phyloP scores from a whole-genome alignment of 23 tunicate species.

The Corella eumyota region DNA sequence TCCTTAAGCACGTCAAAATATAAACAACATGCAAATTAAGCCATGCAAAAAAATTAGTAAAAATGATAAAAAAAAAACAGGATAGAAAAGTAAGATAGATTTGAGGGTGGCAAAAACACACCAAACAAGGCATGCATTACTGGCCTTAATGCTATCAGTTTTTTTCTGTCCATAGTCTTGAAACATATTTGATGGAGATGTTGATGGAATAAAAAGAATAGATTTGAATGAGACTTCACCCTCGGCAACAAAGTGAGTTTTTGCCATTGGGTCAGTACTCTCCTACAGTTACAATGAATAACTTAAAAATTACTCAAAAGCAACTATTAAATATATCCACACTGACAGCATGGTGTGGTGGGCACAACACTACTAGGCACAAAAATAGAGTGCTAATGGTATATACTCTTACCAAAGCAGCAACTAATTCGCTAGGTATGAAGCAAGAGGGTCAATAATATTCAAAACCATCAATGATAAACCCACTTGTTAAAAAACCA shows the following conservation, averaged over 20 bases:
- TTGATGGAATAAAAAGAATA: slow-evolving; percentile 78
- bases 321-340: too few species aligned
- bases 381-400: too few species aligned
- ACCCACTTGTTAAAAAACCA: too few species aligned
- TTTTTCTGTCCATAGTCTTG: slow-evolving; percentile 95
- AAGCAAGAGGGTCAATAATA: too few species aligned
- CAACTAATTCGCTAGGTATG: too few species aligned
- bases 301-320: background rate
- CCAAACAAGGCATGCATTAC: slow-evolving; percentile 6
- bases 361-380: too few species aligned
- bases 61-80: background rate
- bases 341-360: too few species aligned
- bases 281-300: too few species aligned
- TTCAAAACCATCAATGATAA: too few species aligned
- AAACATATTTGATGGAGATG: slow-evolving; percentile 75
- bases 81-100: background rate
- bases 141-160: slow-evolving; percentile 90
- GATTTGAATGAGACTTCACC: slow-evolving; percentile 98
- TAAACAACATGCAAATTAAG: slow-evolving; percentile 6
- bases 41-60: background rate
- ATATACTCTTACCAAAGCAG: too few species aligned
- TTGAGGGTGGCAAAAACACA: background rate
- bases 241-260: slow-evolving; percentile 98
- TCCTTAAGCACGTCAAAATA: slow-evolving; percentile 44
- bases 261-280: slow-evolving; percentile 69